Percentiles rank a stretch among this genome's conserved stretches.
Conservation (phyloP, 2,113 vertebrate genomes). For the Microcebus murinus region DNA sequence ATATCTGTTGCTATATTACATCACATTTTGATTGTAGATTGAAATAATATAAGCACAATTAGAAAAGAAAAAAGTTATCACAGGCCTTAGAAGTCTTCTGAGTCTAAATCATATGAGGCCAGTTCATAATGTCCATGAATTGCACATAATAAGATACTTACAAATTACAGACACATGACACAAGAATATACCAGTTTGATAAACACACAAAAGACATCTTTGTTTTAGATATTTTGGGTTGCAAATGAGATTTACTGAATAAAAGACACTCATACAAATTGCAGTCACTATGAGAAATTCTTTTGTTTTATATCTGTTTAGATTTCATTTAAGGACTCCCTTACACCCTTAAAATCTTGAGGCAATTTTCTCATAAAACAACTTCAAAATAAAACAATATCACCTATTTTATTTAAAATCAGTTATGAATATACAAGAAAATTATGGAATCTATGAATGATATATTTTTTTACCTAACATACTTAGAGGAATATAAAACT, state of each 20-base stretch:
- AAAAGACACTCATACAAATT: not conserved
- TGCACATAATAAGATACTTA: not conserved
- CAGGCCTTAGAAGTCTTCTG: not conserved
- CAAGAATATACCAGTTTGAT: not conserved
- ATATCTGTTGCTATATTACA: not conserved
- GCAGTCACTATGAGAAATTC: not conserved
- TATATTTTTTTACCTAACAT: not conserved
- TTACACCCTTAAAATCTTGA: not conserved
- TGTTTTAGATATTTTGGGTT: not conserved
- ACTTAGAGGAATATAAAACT: constrained; percentile 29
- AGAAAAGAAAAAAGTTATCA: not conserved
- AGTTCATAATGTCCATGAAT: not conserved
- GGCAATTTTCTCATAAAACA: not conserved
- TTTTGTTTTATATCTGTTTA: not conserved
- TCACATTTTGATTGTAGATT: not conserved
- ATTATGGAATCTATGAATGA: constrained; percentile 4
- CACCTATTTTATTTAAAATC: constrained; percentile 53
- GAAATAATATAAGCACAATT: not conserved
- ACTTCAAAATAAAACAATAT: not conserved
- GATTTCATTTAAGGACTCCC: not conserved
- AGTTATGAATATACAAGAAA: not conserved
- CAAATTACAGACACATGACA: not conserved
- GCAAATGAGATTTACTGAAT: not conserved
- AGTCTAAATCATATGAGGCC: not conserved
- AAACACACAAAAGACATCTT: not conserved